phyloP scores from a whole-genome alignment of 53 echinoderm and acorn worm species.

The Stichopus horrens region DNA sequence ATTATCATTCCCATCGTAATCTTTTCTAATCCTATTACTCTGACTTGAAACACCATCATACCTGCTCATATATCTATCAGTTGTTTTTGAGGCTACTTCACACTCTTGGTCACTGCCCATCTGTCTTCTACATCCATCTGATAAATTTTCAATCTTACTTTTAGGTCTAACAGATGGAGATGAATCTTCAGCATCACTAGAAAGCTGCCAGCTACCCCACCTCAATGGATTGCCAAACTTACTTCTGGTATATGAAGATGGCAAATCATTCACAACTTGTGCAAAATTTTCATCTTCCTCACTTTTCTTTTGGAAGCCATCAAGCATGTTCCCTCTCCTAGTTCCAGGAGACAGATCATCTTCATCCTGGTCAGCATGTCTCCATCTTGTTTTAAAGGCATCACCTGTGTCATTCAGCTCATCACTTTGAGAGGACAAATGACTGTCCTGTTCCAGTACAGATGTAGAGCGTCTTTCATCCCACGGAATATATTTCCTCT shows the following conservation, averaged over 20 bases:
- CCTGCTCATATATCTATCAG: not conserved
- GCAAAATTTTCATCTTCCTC: not conserved
- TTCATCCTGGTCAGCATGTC: not conserved
- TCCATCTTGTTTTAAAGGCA: not conserved
- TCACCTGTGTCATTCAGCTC: not conserved
- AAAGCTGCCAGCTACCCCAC: not conserved
- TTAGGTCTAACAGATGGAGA: not conserved
- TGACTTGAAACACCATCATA: not conserved
- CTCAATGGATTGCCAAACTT: not conserved
- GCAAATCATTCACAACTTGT: not conserved
- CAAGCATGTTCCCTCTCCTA: not conserved
- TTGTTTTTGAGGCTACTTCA: not conserved
- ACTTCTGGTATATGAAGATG: not conserved
- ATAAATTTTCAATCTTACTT: not conserved
- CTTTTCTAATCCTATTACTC: not conserved
- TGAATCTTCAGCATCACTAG: not conserved
- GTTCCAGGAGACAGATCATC: not conserved
- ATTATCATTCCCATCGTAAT: not conserved
- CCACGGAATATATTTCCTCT: not conserved
- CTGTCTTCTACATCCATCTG: not conserved
- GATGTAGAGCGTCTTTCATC: not conserved
- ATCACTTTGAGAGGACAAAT: not conserved
- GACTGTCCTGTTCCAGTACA: not conserved
- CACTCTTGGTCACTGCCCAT: not conserved
- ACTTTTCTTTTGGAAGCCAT: not conserved